Base-by-base conservation (phyloP, 1,140 invertebrate genomes). In the Drosophila pandora region DNA sequence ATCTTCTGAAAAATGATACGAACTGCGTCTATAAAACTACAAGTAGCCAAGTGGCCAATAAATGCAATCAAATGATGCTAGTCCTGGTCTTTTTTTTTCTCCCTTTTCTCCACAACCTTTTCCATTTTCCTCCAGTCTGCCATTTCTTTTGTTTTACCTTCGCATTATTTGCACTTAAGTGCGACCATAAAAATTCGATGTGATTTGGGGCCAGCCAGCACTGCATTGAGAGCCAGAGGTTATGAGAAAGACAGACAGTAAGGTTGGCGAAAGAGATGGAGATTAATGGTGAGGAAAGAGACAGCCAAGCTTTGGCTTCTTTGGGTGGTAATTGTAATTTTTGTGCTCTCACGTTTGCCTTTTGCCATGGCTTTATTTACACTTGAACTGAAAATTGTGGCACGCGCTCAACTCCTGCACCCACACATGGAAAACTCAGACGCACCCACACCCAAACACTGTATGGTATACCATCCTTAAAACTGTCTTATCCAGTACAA, bases 311-410 rank as follows among this genome's bases (percentile, higher is more conserved):
- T n/a, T 28, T 7, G 55, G 21, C 45, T 10, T 56, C 25, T 59
- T 73, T 47, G 52, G 60, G 79, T 77, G 79, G 74, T 83, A 82
- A 82, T 83, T 82, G 79, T 63, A 59, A 75, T 79, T 82, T 59
- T 69, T 70, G 69, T 75, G 41, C 63, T 48, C 69, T 74, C 75
- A 78, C 79, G 69, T 78, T 75, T 54, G 65, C 63, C 53, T 56
- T 54, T 75, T 65, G 63, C 59, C 47, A 77, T 74, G 74, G 48
- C 79, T 82, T 75, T 83, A 83, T 82, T 82, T 83, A 83, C 74
- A 78, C 75, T 83, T 83, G 75, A 83, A 71, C 79, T 82, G 62
- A 56, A 79, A 82, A 79, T 83, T 68, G 70, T 59, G 60, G 70
- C 79, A 76, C 79, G 73, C 73, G 63, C 67, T 41, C 10, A 21